Base-by-base conservation (phyloP, 2,113 vertebrate genomes). In the Dryoscopus gambensis region DNA sequence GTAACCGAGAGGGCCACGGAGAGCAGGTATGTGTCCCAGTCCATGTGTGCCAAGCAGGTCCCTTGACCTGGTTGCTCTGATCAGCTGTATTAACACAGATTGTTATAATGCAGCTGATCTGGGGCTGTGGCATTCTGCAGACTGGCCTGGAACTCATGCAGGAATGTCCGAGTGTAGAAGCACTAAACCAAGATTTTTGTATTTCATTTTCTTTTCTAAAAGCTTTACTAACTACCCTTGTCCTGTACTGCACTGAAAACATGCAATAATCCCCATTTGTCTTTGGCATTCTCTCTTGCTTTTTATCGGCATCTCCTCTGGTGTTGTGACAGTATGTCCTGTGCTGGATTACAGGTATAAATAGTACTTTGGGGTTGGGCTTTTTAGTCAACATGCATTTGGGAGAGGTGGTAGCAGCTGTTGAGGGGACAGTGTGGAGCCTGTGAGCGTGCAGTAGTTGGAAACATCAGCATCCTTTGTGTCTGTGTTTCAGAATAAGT, bases 181-280 rank as follows among this genome's bases (percentile, higher is more conserved):
- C 59, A 53, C 46, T 62, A 75, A 70, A 89, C 30, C 57, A 74
- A 82, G 75, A 84, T 47, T 67, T 89, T 53, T 65, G 11, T 35
- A 83, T 92, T 97, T 89, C 2, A 31, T 97, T 97, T 97, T 97
- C 89, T 97, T 94, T 94, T 56, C 79, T n/a, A 64, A 88, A 94
- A 91, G 93, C 90, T 97, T 95, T 82, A 87, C 86, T 94, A 94
- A 91, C 94, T 94, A 59, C 35, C 22, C 6, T 59, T 65, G 44
- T 95, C 62, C 69, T 7, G 2, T 82, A 65, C 67, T 93, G n/a
- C 55, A 33, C 64, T 93, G 79, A 85, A 89, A 88, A 75, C 9
- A 5, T 71, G 24, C 57, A 64, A 33, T 93, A 93, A 95, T 89
- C 94, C 95, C 95, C 81, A 69, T 83, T 97, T 95, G 93, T 94